Base-by-base conservation (phyloP, 2,888 invertebrate genomes). In the Plusia festucae region DNA sequence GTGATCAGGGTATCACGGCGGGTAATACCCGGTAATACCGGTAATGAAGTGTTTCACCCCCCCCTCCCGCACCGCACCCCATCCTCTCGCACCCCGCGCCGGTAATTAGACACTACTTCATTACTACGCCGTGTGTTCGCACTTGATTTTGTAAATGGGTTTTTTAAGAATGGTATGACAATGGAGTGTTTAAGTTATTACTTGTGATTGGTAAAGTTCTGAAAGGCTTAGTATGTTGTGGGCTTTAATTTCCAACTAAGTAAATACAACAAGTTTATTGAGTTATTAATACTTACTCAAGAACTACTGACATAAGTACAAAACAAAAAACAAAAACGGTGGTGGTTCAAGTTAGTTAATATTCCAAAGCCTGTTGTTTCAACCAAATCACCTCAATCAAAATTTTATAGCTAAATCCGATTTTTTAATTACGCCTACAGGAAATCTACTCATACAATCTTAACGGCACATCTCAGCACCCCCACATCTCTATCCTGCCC, bases 41-140 rank as follows among this genome's bases (percentile, higher is more conserved):
- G 82, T 82, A 82, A 81, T 78, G 76, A 81, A 81, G 81, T 78
- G 79, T 73, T 76, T 65, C 65, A 68, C 30, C 55, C 55, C 60
- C 22, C 51, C 18, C 27, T 18, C 20, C 59, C 52, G 40, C 15
- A 34, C 40, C n/a, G 7, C 40, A 3, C 40, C 40, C n/a, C 40
- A 11, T 13, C 40, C 40, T 15, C 44, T 13, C 20, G 44, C 34
- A 20, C n/a, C 13, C 70, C 15, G 30, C 56, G 46, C 13, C 60
- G 62, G 66, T 82, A 82, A 82, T 80, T 79, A 80, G 65, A 65
- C 65, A 77, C 72, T 70, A 66, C 68, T 73, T 77, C 59, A 73
- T 59, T 53, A 73, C 61, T 53, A 15, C 59, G 52, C 6, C 27
- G 20, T 46, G 40, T 24, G 63, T 24, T 15, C 9, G 32, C 30